Base-by-base conservation (phyloP, 1,140 invertebrate genomes). In the Calephelis nemesis region DNA sequence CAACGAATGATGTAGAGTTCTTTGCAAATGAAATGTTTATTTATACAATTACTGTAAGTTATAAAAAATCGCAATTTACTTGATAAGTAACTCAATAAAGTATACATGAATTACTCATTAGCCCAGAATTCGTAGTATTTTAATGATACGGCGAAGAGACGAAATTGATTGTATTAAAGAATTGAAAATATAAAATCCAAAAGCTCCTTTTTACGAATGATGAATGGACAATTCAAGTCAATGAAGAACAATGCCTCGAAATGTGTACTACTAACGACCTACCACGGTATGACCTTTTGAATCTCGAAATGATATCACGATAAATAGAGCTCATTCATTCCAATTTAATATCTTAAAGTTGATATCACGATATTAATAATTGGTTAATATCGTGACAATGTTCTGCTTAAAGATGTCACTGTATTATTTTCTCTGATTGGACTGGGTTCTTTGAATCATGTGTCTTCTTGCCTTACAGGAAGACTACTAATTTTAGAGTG, bases 141-240 rank as follows among this genome's bases (percentile, higher is more conserved):
- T 15, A 30, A 54, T 30, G 19, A 9, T 52, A 45, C 42, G 3
- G 19, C 30, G 30, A 30, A 30, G 30, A 13, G 9, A 30, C 52
- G 15, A 30, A 54, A 54, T 30, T 1, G 9, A 19, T 30, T 19
- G 52, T 19, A 50, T n/a, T n/a, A 50, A 50, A n/a, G 5, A 50
- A 50, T 50, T 15, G 4, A 54, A 19, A 19, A 19, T 19, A 15
- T 7, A 50, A 54, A 50, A 50, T 50, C 13, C 4, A 54, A 13
- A 54, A 54, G 8, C 10, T 19, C 12, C 13, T 88, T 87, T 85
- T 87, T 82, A 82, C 80, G 72, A 73, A 72, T 72, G 76, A 85
- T 88, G 83, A 87, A 75, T 84, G 73, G 68, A 66, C 70, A 69
- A 60, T 71, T 71, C 69, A 79, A 77, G 65, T 81, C 66, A 64